Evolutionary conservation across 2,888 invertebrate genomes (phyloP).

Genomic region (Thyatira batis): DNA sequence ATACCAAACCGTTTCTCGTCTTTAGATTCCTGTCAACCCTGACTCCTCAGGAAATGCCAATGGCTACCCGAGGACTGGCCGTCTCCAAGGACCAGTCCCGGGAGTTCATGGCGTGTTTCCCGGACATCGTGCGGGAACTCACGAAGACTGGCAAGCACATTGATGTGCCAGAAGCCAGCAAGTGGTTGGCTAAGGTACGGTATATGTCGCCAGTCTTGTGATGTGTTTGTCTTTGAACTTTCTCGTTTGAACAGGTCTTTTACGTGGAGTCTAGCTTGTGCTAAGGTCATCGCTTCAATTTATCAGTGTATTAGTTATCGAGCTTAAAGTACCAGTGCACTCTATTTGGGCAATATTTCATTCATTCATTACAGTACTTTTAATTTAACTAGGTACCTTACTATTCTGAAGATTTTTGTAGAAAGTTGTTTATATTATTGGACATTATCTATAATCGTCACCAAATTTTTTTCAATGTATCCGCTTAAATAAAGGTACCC

Average conservation of each 20-base stretch:
- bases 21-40: slow-evolving; percentile 83
- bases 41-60: slow-evolving; percentile 83
- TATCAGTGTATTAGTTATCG: too few species aligned
- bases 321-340: too few species aligned
- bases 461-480: too few species aligned
- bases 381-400: too few species aligned
- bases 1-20: slow-evolving; percentile 42
- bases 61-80: slow-evolving; percentile 83
- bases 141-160: slow-evolving; percentile 88
- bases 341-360: too few species aligned
- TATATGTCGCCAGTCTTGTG: slow-evolving; percentile 28
- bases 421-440: too few species aligned
- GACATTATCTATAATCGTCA: too few species aligned
- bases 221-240: background rate
- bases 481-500: too few species aligned
- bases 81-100: slow-evolving; percentile 91
- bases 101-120: slow-evolving; percentile 94
- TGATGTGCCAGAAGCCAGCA: slow-evolving; percentile 90
- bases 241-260: background rate
- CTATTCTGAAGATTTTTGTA: too few species aligned
- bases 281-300: background rate
- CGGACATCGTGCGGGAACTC: slow-evolving; percentile 92
- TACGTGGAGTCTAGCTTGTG: background rate
- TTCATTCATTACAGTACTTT: too few species aligned
- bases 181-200: slow-evolving; percentile 90